A percentile compares a stretch with the other conserved stretches of the same genome.
These are phyloP conservation scores for Microcebus jonahi DNA, from an alignment of 2,113 vertebrate genomes.

Conservation along the genomic window DNA sequence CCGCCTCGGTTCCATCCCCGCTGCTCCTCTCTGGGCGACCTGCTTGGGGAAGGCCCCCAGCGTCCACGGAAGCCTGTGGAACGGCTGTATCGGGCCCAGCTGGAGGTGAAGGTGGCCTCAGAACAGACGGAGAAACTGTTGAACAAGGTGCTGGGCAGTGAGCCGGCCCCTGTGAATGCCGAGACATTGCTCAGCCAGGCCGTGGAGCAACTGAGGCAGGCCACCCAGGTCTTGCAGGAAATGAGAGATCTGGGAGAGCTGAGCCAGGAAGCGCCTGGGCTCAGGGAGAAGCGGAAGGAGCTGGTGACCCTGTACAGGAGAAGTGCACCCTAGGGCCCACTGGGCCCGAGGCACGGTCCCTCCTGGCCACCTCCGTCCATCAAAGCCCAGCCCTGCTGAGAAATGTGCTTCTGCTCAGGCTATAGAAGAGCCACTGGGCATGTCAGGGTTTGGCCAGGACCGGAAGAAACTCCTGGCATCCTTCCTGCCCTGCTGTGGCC, in stretches of 20 bases:
- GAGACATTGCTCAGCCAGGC: conserved; percentile 90
- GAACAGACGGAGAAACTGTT: conserved; percentile 90
- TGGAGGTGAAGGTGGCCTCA: conserved; percentile 89
- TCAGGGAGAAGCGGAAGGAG: conserved; percentile 86
- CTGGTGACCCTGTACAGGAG: conserved; percentile 89
- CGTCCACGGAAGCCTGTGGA: conserved; percentile 47
- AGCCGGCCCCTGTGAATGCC: conserved; percentile 72
- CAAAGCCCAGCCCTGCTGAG: conserved; percentile 51
- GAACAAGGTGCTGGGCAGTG: conserved; percentile 80
- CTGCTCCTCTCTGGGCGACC: conserved; percentile 89
- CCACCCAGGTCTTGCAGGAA: conserved; percentile 92
- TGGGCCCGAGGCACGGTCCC: not conserved
- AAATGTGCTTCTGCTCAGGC: conserved; percentile 64
- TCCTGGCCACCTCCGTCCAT: not conserved
- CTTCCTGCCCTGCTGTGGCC: not conserved
- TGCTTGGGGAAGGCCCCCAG: conserved; percentile 82
- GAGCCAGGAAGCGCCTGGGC: conserved; percentile 82
- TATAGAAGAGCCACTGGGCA: conserved; percentile 67
- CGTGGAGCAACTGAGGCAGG: conserved; percentile 92
- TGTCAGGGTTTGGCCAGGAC: conserved; percentile 66
- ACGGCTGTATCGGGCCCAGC: conserved; percentile 81
- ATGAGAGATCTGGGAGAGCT: conserved; percentile 88
- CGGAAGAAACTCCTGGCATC: conserved; percentile 44
- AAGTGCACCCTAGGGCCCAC: conserved; percentile 85
- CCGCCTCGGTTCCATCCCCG: conserved; percentile 73